Evolutionary conservation across 2,113 vertebrate genomes (phyloP), one percentile per base, ranked within the genome.

Genomic region (Capreolus pygargus): DNA sequence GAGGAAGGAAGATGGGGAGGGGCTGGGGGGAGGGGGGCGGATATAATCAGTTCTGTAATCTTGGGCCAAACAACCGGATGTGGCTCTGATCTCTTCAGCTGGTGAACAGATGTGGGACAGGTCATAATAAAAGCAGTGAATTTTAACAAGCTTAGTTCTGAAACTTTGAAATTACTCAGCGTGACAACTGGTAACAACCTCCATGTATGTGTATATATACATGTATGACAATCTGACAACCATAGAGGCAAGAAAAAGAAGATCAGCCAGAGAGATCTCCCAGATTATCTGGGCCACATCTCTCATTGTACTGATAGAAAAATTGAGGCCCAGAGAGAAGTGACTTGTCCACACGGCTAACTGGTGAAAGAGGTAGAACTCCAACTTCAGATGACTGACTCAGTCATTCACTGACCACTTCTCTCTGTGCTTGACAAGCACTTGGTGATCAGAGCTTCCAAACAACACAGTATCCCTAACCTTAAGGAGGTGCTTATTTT

Each of bases 81-180:
- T 14, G 76, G 60, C 67, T 93, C 67, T 93, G 82, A 43, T 39
- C 36, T 50, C 86, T 93, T 86, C 43, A 93, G 78, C 12, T 61
- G 67, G 76, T 61, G 78, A 91, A 89, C 89, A 93, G n/a, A 96
- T 61, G 61, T n/a, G 82, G 61, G 55, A 91, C 5, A 67, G 78
- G 67, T 86, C 58, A 67, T 89, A 93, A 91, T 36, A 86, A 96
- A 88, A 43, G 60, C 52, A 91, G 64, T 58, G 89, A 90, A 92
- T 87, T 87, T 92, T 81, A 92, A 97, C 61, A 67, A 54, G 58
- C 64, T 95, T 89, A 82, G 45, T 47, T 92, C 55, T 47, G 54
- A 94, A 93, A 96, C 93, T 96, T 39, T 82, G 81, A 81, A 97
- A 88, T 70, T 74, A 88, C 45, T 93, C 86, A 45, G 47, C 50